These are phyloP conservation scores for Xerus inauris DNA, from an alignment of 2,113 vertebrate species.

Conservation along the genomic window DNA sequence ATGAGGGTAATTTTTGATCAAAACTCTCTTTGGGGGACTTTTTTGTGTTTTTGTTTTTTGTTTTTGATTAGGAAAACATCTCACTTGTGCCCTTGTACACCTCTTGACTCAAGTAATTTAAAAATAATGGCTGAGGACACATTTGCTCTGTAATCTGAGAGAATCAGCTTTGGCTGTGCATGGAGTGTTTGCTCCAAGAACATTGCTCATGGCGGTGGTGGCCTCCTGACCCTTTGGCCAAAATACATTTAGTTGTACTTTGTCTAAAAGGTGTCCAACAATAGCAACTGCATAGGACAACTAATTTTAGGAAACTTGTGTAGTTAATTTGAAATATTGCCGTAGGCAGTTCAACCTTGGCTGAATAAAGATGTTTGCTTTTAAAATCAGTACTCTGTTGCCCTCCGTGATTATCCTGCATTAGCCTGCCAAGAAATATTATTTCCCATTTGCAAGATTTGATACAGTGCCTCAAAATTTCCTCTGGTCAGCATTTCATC, in stretches of 20 bases:
- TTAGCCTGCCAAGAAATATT: neutral
- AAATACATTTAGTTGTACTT: constrained; percentile 10
- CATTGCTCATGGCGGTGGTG: neutral
- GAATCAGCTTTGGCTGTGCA: neutral
- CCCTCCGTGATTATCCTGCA: neutral
- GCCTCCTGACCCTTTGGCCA: neutral
- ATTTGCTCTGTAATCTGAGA: constrained; percentile 11
- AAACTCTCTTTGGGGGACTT: constrained; percentile 19
- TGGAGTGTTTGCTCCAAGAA: neutral
- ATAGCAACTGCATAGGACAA: neutral
- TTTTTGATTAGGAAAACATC: constrained; percentile 48
- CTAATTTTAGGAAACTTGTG: neutral
- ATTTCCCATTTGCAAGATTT: neutral
- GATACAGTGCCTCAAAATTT: neutral
- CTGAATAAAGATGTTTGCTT: constrained; percentile 10
- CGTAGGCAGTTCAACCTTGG: neutral
- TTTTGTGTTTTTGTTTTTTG: constrained; percentile 70
- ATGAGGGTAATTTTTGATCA: constrained; percentile 45
- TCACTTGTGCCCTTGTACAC: neutral
- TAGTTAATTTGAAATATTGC: constrained; percentile 47
- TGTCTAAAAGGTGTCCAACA: neutral
- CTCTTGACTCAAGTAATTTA: constrained; percentile 48
- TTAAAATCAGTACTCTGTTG: neutral
- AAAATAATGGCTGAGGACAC: constrained; percentile 9
- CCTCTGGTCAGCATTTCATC: neutral